Evolutionary conservation across 1,140 invertebrate species (phyloP).

Genomic region (Drosophila guanche): DNA sequence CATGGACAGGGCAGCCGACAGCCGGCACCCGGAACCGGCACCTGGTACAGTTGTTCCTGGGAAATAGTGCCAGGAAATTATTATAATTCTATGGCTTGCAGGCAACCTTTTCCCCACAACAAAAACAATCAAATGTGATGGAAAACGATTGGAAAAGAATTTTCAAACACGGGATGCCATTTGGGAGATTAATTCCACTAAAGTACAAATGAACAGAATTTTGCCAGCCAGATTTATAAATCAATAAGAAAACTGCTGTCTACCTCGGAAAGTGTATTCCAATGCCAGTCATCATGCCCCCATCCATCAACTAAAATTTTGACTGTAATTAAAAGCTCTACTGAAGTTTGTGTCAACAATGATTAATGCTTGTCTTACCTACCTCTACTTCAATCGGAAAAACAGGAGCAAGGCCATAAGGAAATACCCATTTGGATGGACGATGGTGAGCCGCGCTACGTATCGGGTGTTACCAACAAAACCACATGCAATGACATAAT

Average conservation of each 20-base stretch:
- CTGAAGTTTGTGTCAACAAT: neutral
- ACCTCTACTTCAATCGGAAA: no score
- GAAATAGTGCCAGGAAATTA: neutral
- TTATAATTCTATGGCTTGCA: neutral
- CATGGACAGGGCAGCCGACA: conserved; percentile 8
- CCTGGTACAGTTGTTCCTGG: neutral
- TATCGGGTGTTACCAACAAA: conserved; percentile 80
- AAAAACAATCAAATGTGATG: no score
- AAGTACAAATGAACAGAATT: neutral
- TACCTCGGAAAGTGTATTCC: neutral
- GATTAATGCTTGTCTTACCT: neutral
- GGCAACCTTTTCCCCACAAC: neutral
- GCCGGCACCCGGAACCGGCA: neutral
- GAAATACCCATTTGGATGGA: conserved; percentile 82
- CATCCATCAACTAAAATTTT: no score
- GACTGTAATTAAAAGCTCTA: no score
- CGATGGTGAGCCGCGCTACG: conserved; percentile 74
- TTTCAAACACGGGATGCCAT: neutral
- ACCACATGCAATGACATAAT: conserved; percentile 83
- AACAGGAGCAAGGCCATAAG: conserved; percentile 71
- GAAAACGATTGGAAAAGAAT: neutral
- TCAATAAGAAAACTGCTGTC: neutral
- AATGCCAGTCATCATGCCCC: neutral
- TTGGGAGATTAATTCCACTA: neutral
- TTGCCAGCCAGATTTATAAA: neutral